A percentile compares a stretch with the other conserved stretches of the same genome.
These are phyloP conservation scores for Tachyglossus aculeatus DNA, from an alignment of 2,797 vertebrate species.

Conservation along the genomic window DNA sequence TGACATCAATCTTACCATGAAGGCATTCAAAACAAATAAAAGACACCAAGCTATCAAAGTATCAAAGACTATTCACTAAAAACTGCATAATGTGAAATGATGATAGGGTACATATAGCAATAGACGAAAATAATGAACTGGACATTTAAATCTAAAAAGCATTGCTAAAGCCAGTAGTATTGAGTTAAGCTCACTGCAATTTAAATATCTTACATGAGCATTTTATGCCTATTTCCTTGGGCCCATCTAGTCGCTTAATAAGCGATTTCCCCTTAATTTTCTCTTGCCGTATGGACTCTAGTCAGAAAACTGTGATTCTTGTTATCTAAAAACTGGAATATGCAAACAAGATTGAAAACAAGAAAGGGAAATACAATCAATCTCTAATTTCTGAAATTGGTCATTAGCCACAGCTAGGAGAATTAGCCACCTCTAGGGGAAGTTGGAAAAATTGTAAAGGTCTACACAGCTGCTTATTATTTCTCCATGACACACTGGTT, in stretches of 20 bases:
- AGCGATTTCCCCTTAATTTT: conserved; percentile 6
- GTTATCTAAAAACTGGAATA: not conserved
- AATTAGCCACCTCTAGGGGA: not conserved
- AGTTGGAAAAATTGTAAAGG: not conserved
- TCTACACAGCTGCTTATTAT: not conserved
- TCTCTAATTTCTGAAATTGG: not conserved
- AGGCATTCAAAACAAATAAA: no score
- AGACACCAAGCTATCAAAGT: no score
- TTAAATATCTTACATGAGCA: not conserved
- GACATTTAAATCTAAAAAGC: no score
- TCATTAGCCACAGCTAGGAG: not conserved
- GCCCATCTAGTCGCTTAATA: not conserved
- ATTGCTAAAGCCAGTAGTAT: no score
- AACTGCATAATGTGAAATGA: no score
- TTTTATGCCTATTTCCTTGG: not conserved
- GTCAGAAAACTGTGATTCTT: not conserved
- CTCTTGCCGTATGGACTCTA: not conserved
- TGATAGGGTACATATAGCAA: no score
- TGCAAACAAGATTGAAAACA: not conserved
- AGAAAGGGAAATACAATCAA: not conserved
- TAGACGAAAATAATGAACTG: no score
- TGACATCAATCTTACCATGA: no score
- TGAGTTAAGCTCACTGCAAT: no score
- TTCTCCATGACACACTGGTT: not conserved
- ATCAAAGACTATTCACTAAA: no score